Percentiles rank a stretch among this genome's conserved stretches.
phyloP scores from a whole-genome alignment of 2,888 invertebrate genomes.

The Idaea dimidiata region DNA sequence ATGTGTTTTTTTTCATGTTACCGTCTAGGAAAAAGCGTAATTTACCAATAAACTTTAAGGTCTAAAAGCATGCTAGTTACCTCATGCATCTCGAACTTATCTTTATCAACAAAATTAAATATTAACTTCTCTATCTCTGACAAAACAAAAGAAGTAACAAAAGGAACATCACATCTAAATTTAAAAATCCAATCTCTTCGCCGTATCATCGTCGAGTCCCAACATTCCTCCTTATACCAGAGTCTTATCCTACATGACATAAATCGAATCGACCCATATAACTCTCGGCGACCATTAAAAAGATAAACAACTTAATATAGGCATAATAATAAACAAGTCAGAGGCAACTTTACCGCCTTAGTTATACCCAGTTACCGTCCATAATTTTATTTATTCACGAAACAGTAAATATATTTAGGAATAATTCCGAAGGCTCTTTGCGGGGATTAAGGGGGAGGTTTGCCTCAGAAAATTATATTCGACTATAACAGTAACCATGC shows the following conservation, averaged over 20 bases:
- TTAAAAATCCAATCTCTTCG: conserved; percentile 74
- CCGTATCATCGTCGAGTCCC: conserved; percentile 60
- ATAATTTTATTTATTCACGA: conserved; percentile 81
- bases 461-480: conserved; percentile 80
- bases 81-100: not conserved
- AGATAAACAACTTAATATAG: conserved; percentile 81
- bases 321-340: conserved; percentile 77
- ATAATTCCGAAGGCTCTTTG: conserved; percentile 79
- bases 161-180: conserved; percentile 72
- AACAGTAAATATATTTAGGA: conserved; percentile 78
- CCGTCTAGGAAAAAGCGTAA: no score
- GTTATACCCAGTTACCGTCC: conserved; percentile 66
- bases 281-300: conserved; percentile 75
- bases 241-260: conserved; percentile 69
- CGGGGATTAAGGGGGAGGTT: conserved; percentile 78
- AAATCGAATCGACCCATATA: conserved; percentile 76
- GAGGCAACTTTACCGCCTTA: conserved; percentile 54
- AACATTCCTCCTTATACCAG: conserved; percentile 66
- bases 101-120: not conserved
- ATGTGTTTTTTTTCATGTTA: no score
- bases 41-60: not conserved
- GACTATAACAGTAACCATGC: conserved; percentile 81
- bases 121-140: conserved; percentile 22
- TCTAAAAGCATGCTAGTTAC: not conserved
- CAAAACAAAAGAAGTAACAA: conserved; percentile 47